Evolutionary conservation across 2,888 invertebrate genomes (phyloP).

Genomic region (Brachyptera risi): DNA sequence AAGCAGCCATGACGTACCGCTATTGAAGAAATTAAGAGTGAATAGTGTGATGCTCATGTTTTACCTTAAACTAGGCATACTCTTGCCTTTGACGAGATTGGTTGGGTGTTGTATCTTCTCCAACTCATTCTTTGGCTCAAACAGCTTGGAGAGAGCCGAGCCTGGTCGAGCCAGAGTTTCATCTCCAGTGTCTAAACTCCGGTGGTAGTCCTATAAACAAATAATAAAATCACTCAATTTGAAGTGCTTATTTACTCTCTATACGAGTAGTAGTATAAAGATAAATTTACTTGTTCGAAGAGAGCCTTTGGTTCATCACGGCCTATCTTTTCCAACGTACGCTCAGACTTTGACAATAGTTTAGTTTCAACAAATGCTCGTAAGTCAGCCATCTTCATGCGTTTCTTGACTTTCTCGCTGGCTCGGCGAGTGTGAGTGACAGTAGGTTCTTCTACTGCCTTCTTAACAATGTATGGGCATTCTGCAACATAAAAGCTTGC

Average conservation of each 20-base stretch:
- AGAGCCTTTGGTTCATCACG: conserved; percentile 62
- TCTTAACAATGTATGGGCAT: conserved; percentile 46
- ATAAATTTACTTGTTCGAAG: conserved; percentile 55
- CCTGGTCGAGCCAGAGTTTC: conserved; percentile 68
- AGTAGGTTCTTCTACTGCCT: conserved; percentile 44
- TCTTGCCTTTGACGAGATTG: conserved; percentile 88
- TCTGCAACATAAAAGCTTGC: conserved; percentile 43
- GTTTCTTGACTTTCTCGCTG: conserved; percentile 78
- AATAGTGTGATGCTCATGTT: no score
- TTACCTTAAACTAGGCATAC: conserved; percentile 93
- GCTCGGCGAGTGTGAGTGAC: conserved; percentile 58
- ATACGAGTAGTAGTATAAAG: not conserved
- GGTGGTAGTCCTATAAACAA: conserved; percentile 70
- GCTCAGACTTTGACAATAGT: conserved; percentile 84
- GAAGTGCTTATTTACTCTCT: conserved; percentile 2
- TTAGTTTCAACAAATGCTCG: conserved; percentile 91
- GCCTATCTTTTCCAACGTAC: conserved; percentile 84
- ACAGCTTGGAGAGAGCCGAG: conserved; percentile 60
- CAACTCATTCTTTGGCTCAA: conserved; percentile 52
- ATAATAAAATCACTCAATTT: no score
- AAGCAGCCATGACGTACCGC: no score
- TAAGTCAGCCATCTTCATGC: conserved; percentile 88
- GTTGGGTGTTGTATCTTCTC: conserved; percentile 51
- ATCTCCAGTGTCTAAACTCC: conserved; percentile 77
- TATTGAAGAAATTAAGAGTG: no score